These are phyloP conservation scores for Himalopsyche anomala DNA, from an alignment of 2,888 invertebrate species.

Conservation along the genomic window DNA sequence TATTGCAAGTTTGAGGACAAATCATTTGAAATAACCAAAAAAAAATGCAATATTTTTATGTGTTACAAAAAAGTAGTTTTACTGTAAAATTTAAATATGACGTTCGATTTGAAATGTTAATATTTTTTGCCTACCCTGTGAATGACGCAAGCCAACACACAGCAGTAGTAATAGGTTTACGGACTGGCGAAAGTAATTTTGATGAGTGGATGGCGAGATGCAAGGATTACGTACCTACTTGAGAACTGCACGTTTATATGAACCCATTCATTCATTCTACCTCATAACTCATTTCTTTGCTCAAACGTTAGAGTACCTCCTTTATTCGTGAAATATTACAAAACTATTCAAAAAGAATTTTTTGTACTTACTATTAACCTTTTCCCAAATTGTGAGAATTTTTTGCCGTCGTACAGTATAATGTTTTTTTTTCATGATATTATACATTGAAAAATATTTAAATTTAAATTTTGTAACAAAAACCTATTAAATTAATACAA, in stretches of 20 bases:
- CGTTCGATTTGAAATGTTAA: no score
- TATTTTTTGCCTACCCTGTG: neutral
- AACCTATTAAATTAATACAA: no score
- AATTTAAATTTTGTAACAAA: no score
- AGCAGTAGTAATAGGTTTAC: conserved; percentile 43
- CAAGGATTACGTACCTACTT: conserved; percentile 32
- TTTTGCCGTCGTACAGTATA: no score
- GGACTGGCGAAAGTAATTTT: conserved; percentile 54
- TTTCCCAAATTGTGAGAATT: neutral
- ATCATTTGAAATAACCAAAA: no score
- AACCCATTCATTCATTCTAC: conserved; percentile 36
- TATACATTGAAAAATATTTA: no score
- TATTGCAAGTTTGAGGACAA: no score
- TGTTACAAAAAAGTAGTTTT: no score
- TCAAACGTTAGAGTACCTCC: neutral
- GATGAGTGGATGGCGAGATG: conserved; percentile 50
- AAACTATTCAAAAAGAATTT: conserved; percentile 2
- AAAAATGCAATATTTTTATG: no score
- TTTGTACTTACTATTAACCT: neutral
- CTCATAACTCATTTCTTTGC: conserved; percentile 37
- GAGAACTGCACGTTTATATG: conserved; percentile 17
- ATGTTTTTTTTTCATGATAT: no score
- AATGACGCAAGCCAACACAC: neutral
- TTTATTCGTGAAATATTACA: conserved; percentile 32
- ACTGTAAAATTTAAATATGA: no score